Conservation (phyloP, 2,888 invertebrate species). For the Allolobophora icterica region DNA sequence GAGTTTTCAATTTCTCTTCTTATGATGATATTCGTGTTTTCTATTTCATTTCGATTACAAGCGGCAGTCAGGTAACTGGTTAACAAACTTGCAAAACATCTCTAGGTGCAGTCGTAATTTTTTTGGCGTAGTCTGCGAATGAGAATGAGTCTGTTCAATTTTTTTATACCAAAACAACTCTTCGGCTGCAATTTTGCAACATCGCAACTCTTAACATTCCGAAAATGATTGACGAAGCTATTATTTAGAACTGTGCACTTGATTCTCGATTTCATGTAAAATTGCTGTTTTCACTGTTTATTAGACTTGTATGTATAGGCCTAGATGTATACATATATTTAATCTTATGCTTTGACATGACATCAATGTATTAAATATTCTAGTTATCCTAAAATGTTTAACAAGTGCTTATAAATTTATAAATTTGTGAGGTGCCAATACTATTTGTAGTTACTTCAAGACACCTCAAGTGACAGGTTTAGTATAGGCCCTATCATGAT, state of each 20-base stretch:
- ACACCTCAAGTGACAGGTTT: no score
- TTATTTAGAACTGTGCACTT: background rate
- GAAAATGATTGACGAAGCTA: background rate
- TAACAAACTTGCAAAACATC: background rate
- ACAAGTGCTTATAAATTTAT: no score
- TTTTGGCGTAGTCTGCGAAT: background rate
- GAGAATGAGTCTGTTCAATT: background rate
- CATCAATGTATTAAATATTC: no score
- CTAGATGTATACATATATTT: no score
- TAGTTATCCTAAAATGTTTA: no score
- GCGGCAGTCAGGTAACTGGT: background rate
- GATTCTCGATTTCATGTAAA: background rate
- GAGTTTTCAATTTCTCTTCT: slow-evolving; percentile 11
- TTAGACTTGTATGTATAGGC: no score
- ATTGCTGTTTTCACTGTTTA: no score
- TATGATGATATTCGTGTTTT: background rate
- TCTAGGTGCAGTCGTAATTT: background rate
- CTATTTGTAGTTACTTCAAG: no score
- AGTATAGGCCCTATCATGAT: no score
- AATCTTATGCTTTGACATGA: no score
- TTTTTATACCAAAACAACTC: no score
- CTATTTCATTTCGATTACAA: background rate
- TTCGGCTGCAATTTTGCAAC: background rate
- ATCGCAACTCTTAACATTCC: background rate
- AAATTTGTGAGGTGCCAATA: no score